Evolutionary conservation across 2,113 vertebrate species (phyloP), one percentile per base, ranked within the genome.

Genomic region (Elanoides forficatus): DNA sequence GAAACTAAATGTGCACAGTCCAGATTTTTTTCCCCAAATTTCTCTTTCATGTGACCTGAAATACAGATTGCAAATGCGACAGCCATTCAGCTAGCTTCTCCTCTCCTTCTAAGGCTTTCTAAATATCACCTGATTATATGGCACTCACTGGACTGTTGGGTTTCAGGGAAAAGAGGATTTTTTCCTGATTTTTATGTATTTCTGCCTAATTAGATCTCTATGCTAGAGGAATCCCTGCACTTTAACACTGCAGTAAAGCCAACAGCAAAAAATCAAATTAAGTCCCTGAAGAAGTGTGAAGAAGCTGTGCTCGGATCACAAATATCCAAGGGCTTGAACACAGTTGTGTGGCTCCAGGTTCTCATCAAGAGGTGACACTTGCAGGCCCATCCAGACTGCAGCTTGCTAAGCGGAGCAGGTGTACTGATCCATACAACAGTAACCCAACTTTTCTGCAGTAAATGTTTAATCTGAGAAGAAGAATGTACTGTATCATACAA

Each of bases 391-490:
- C 47, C 71, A 59, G 71, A 5, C 43, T 50, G 55, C 29, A 30
- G 48, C 40, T 45, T 42, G 59, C 56, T 67, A 9, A 42, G 27
- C 4, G 3, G 25, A 38, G 23, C 83, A 67, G 34, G 29, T 9
- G 21, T 15, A 26, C n/a, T 27, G 67, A 52, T 67, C 80, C 68
- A 42, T 71, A 40, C 45, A 23, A 14, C 17, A 71, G 26, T 0
- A 67, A 50, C 20, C 27, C n/a, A 67, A 1, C 32, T 81, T 89
- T 38, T 16, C 43, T 55, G 50, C 42, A 47, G 90, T 59, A 59
- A 78, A 83, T 59, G n/a, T 74, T 97, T 91, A 84, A 91, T 75
- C 91, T 20, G 4, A 68, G 60, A 94, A 68, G 60, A 94, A 56
- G 81, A 93, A 97, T 30, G 66, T 12, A 26, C 42, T 29, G 25